These are phyloP conservation scores for Ceratina australensis DNA, from an alignment of 1,140 invertebrate genomes.

Conservation along the genomic window DNA sequence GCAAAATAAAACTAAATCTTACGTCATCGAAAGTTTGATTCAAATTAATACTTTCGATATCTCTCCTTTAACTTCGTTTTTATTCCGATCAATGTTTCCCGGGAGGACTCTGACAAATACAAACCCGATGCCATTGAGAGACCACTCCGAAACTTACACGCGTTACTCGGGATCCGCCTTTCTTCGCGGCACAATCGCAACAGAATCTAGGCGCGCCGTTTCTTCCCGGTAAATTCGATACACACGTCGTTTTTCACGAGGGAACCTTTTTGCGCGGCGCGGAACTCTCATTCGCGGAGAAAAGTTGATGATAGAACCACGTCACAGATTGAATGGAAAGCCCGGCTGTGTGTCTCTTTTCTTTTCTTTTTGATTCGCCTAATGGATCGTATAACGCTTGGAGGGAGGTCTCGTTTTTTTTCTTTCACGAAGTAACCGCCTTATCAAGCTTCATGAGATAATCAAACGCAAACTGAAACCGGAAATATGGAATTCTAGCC, in stretches of 20 bases:
- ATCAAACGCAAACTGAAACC: too few species aligned
- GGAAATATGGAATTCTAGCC: too few species aligned
- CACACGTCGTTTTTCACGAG: constrained; percentile 23
- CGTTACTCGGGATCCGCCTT: neutral
- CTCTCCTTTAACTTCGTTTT: too few species aligned
- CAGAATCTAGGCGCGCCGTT: neutral
- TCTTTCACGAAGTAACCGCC: constrained; percentile 53
- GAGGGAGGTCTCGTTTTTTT: constrained; percentile 38
- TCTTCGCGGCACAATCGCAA: neutral
- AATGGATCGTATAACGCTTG: constrained; percentile 57
- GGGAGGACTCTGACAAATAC: neutral
- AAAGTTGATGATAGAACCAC: constrained; percentile 31
- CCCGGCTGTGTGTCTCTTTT: neutral
- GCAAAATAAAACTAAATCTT: too few species aligned
- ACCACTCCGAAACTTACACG: neutral
- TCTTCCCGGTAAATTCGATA: constrained; percentile 18
- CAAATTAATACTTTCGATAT: too few species aligned
- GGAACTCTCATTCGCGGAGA: constrained; percentile 16
- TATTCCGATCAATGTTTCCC: too few species aligned
- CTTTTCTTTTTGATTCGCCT: constrained; percentile 52
- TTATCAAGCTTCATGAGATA: constrained; percentile 26
- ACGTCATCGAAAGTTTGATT: too few species aligned
- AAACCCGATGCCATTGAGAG: neutral
- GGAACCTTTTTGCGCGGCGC: constrained; percentile 28
- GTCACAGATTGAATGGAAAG: constrained; percentile 21